A percentile compares a stretch with the other conserved stretches of the same genome.
phyloP scores from a whole-genome alignment of 2,113 vertebrate genomes.

The Pristiophorus japonicus region DNA sequence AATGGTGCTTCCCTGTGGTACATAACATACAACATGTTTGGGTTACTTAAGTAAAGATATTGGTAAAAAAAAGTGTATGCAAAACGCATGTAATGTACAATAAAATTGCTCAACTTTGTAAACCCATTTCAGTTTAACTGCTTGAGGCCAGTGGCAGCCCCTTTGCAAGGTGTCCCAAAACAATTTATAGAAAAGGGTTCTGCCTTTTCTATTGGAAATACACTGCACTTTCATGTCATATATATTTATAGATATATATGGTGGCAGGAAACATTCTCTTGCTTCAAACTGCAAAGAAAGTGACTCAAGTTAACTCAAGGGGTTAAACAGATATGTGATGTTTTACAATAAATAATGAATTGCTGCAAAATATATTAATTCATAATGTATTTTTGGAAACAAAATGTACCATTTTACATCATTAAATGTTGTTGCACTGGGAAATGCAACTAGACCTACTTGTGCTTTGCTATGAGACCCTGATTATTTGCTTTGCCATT shows the following conservation, averaged over 20 bases:
- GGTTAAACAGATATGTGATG: slow-evolving; percentile 19
- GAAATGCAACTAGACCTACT: not conserved
- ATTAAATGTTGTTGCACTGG: slow-evolving; percentile 26
- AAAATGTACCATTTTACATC: slow-evolving; percentile 26
- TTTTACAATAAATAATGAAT: slow-evolving; percentile 20
- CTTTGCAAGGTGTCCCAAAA: slow-evolving; percentile 1
- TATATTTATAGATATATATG: not conserved
- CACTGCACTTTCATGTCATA: not conserved
- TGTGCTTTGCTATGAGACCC: slow-evolving; percentile 6
- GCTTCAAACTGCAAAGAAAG: slow-evolving; percentile 4
- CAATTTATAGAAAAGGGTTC: not conserved
- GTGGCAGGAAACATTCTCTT: slow-evolving; percentile 4
- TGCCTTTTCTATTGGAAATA: not conserved
- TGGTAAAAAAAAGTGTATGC: not conserved
- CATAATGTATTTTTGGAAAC: slow-evolving; percentile 6
- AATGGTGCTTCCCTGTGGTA: not conserved
- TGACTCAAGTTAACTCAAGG: not conserved
- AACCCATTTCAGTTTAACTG: slow-evolving; percentile 4
- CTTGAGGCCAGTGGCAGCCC: not conserved
- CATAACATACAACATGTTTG: not conserved
- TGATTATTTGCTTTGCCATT: slow-evolving; percentile 1
- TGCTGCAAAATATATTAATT: not conserved
- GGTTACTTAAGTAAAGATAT: not conserved
- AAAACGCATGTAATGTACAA: not conserved
- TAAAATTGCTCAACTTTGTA: slow-evolving; percentile 1